These are phyloP conservation scores for Heterocephalus glaber DNA, from an alignment of 2,113 vertebrate genomes.

Conservation along the genomic window DNA sequence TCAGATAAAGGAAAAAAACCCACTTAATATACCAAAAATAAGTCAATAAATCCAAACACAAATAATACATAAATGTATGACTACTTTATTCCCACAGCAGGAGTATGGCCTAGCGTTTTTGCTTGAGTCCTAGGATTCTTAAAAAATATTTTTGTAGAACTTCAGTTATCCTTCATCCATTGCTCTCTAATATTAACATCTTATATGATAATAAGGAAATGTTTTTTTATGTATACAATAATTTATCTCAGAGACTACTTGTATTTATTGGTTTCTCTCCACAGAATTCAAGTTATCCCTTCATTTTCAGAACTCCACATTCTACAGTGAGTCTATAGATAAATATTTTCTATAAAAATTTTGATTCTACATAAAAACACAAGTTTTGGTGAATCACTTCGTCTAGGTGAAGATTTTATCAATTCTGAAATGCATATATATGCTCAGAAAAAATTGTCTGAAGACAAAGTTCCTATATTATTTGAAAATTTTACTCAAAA, in stretches of 20 bases:
- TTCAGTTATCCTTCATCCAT: not conserved
- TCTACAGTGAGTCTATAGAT: not conserved
- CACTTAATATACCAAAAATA: not conserved
- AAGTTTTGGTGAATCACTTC: not conserved
- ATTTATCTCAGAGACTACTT: no score
- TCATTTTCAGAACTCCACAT: not conserved
- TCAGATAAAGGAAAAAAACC: not conserved
- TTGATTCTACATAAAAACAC: not conserved
- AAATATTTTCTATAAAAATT: not conserved
- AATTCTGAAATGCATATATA: conserved; percentile 22
- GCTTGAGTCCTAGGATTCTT: not conserved
- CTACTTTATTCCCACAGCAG: not conserved
- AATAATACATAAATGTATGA: not conserved
- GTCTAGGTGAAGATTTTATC: not conserved
- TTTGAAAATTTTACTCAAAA: conserved; percentile 41
- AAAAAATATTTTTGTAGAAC: not conserved
- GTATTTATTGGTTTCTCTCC: no score
- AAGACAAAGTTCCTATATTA: not conserved
- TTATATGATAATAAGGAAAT: not conserved
- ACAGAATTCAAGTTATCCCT: no score
- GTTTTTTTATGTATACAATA: no score
- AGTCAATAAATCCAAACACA: not conserved
- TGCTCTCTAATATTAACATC: not conserved
- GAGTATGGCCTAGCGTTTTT: not conserved
- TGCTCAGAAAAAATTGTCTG: not conserved